These are phyloP conservation scores for Melipona beecheii DNA, from an alignment of 2,888 invertebrate genomes.

Conservation along the genomic window DNA sequence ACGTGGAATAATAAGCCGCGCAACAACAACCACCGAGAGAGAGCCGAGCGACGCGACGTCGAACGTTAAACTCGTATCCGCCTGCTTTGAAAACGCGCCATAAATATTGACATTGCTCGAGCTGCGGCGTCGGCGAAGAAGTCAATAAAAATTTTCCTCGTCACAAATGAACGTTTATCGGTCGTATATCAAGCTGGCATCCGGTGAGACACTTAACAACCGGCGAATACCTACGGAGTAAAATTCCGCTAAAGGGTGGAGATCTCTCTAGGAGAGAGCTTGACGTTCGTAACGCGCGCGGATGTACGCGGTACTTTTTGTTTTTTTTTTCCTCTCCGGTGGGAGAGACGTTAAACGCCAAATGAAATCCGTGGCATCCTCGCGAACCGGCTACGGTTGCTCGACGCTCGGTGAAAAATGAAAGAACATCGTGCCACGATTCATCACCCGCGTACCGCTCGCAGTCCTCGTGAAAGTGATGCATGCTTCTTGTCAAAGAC, in stretches of 20 bases:
- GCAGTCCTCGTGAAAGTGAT: conserved; percentile 67
- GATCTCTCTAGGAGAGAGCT: conserved; percentile 22
- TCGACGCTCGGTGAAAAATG: conserved; percentile 66
- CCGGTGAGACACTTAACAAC: conserved; percentile 28
- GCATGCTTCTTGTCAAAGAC: conserved; percentile 63
- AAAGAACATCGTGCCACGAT: conserved; percentile 61
- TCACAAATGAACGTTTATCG: conserved; percentile 58
- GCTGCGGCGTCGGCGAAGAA: conserved; percentile 22
- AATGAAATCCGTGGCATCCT: conserved; percentile 29
- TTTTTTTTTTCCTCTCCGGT: neutral
- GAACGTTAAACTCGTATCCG: conserved; percentile 29
- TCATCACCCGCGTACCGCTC: conserved; percentile 59
- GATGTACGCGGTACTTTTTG: conserved; percentile 19
- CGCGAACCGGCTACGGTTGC: conserved; percentile 15
- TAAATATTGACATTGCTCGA: conserved; percentile 51
- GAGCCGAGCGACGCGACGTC: conserved; percentile 29
- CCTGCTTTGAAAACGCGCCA: conserved; percentile 15
- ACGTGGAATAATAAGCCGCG: conserved; percentile 17
- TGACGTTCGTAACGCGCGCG: conserved; percentile 32
- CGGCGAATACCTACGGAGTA: conserved; percentile 40
- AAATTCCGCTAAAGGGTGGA: conserved; percentile 58
- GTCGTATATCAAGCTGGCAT: conserved; percentile 40
- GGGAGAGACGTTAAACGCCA: conserved; percentile 38
- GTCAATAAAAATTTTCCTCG: conserved; percentile 53
- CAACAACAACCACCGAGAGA: conserved; percentile 4